phyloP scores from a whole-genome alignment of 2,113 vertebrate genomes.

The Eubucco bourcierii region DNA sequence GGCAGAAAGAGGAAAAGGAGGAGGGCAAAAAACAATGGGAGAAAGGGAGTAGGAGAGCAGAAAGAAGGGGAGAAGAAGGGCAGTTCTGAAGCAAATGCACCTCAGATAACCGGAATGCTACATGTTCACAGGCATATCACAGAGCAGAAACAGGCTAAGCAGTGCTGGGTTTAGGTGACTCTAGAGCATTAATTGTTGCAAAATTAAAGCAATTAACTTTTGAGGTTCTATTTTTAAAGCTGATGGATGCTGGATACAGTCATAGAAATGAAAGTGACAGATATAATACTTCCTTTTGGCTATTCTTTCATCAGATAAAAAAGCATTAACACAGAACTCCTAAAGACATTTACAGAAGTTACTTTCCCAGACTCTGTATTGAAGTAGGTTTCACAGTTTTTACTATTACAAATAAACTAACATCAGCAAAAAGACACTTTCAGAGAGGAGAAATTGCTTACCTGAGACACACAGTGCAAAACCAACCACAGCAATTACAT shows the following conservation, averaged over 20 bases:
- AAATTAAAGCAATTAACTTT: background rate
- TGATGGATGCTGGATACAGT: background rate
- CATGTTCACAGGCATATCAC: background rate
- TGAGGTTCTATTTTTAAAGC: background rate
- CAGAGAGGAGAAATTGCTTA: constrained; percentile 18
- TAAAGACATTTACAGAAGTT: background rate
- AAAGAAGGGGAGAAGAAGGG: background rate
- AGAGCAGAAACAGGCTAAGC: background rate
- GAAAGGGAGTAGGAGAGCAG: background rate
- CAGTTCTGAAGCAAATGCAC: background rate
- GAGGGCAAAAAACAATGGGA: background rate
- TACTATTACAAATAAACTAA: background rate
- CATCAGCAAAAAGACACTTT: background rate
- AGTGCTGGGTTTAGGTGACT: background rate
- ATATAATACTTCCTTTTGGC: background rate
- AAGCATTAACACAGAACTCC: background rate
- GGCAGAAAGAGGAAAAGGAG: background rate
- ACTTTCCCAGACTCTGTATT: background rate
- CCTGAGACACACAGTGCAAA: constrained; percentile 72
- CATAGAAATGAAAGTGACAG: background rate
- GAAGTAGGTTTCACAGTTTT: background rate
- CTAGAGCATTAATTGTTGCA: background rate
- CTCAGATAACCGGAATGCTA: background rate
- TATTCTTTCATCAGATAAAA: background rate
- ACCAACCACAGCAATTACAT: constrained; percentile 71